Base-by-base conservation (phyloP, 2,113 vertebrate genomes). In the Zingel zingel region DNA sequence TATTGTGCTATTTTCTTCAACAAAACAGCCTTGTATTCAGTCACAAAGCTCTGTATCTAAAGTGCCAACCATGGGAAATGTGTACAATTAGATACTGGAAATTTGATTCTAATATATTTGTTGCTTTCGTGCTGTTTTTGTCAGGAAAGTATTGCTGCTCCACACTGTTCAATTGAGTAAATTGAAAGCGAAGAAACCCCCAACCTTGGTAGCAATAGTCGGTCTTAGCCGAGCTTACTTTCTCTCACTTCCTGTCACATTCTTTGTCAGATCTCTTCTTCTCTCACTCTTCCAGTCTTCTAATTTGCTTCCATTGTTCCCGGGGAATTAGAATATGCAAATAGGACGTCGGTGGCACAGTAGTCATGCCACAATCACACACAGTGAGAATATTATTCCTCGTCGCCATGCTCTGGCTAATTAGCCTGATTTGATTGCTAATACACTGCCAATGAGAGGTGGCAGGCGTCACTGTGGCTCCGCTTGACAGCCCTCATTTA, bases 401-500 rank as follows among this genome's bases (percentile, higher is more conserved):
- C 89, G 89, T 94, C 94, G 91, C 93, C 94, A 93, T 92, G 94
- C 81, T 88, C 88, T 84, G 94, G 91, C 92, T 96, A 95, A 96
- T 97, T 96, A 96, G 95, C 92, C 95, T 96, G 96, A 97, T 97
- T 96, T 95, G 94, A 94, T 96, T 95, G 96, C 96, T 97, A 97
- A 96, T 96, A 96, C 96, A 92, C 94, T 96, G 95, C 95, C 96
- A 97, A 96, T 97, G 97, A 96, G 90, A 93, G 85, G 94, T 94
- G 95, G 95, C 96, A 82, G 92, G 82, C 86, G 47, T 91, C 86
- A 86, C 74, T 83, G 64, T 85, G 84, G 88, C 82, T 77, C 48
- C 51, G 74, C 90, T 87, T 93, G 93, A 92, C 91, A 94, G 92
- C 80, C 84, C 84, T 93, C 92, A 89, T 93, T 92, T 89, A 79